Percentiles rank a stretch among this genome's conserved stretches.
Evolutionary conservation across 2,113 vertebrate species (phyloP).

Genomic region (Oreochromis niloticus): DNA sequence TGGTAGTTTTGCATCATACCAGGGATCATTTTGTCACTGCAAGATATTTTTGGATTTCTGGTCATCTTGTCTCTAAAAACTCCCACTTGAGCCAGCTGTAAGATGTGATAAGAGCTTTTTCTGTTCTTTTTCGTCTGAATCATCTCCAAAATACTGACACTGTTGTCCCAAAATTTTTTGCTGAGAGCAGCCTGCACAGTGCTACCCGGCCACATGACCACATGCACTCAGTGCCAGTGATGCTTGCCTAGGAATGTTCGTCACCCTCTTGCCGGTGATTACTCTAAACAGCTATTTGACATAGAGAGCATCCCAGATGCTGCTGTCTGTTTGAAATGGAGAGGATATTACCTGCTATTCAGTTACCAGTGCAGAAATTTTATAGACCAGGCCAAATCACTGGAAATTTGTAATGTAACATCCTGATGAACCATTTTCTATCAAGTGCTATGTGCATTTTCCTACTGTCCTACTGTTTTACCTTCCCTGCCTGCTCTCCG

Average conservation of each 20-base stretch:
- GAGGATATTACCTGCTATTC: slow-evolving; percentile 26
- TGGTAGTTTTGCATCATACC: neutral
- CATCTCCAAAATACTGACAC: neutral
- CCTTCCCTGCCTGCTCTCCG: neutral
- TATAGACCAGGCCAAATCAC: slow-evolving; percentile 4
- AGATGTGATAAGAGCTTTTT: neutral
- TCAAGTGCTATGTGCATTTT: neutral
- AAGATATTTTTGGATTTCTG: neutral
- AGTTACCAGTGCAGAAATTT: neutral
- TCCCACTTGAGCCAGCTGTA: neutral
- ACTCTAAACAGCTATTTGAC: slow-evolving; percentile 39
- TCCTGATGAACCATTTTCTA: slow-evolving; percentile 13
- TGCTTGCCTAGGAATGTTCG: neutral
- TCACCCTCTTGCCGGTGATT: slow-evolving; percentile 28
- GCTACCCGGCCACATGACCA: neutral
- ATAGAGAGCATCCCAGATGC: neutral
- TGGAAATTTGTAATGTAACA: slow-evolving; percentile 8
- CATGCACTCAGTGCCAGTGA: neutral
- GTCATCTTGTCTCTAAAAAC: neutral
- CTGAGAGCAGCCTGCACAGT: neutral
- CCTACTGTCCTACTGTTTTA: neutral
- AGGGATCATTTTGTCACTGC: neutral
- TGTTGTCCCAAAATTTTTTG: neutral
- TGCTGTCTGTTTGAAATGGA: neutral
- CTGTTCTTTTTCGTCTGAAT: neutral